Evolutionary conservation across 2,113 vertebrate genomes (phyloP).

Genomic region (Campylomormyrus numenius): DNA sequence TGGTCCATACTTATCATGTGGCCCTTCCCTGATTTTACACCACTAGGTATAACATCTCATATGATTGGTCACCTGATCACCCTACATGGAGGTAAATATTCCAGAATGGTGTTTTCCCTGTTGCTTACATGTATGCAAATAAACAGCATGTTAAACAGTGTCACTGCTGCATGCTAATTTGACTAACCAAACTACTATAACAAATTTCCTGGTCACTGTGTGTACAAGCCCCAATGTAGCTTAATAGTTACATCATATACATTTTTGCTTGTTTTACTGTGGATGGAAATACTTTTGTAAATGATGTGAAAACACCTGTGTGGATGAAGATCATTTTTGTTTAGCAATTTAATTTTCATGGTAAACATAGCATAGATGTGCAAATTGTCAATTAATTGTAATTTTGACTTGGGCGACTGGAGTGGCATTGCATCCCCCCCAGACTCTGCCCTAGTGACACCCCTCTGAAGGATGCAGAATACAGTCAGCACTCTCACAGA

Average conservation of each 20-base stretch:
- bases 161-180: not conserved
- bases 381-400: not conserved
- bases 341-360: not conserved
- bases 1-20: not conserved
- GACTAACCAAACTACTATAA: not conserved
- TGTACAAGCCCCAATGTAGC: not conserved
- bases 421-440: too few species aligned
- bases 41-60: not conserved
- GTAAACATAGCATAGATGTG: not conserved
- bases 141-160: not conserved
- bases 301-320: not conserved
- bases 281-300: not conserved
- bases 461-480: not conserved
- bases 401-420: not conserved
- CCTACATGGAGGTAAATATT: not conserved
- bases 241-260: not conserved
- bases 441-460: not conserved
- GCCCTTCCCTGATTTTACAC: not conserved
- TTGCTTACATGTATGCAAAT: not conserved
- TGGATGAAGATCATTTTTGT: not conserved
- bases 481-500: not conserved
- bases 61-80: not conserved
- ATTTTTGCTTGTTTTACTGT: not conserved
- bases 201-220: not conserved
- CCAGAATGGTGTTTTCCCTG: not conserved